Evolutionary conservation across 2,797 vertebrate species (phyloP).

Genomic region (Ciconia nigra): DNA sequence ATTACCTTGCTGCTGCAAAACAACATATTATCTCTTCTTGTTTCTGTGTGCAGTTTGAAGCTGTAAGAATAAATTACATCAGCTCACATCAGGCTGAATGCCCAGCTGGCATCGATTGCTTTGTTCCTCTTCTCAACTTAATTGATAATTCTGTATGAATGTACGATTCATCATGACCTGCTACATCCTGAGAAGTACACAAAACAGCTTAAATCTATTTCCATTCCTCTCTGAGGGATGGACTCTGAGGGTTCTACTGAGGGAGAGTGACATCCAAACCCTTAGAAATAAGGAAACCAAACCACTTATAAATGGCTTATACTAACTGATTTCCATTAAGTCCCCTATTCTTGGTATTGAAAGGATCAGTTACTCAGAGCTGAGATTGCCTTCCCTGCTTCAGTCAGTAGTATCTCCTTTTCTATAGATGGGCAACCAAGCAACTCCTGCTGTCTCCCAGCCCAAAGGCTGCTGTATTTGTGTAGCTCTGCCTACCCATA

Average conservation of each 20-base stretch:
- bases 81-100: not conserved
- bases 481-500: not conserved
- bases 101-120: not conserved
- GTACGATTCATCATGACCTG: not conserved
- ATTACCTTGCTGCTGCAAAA: not conserved
- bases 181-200: not conserved
- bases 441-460: not conserved
- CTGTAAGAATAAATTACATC: not conserved
- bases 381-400: not conserved
- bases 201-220: not conserved
- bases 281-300: not conserved
- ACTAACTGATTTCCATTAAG: not conserved
- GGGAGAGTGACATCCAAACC: not conserved
- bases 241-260: not conserved
- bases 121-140: not conserved
- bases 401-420: not conserved
- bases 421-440: not conserved
- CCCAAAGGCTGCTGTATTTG: not conserved
- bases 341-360: not conserved
- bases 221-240: not conserved
- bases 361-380: not conserved
- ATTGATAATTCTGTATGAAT: not conserved
- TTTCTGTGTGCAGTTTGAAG: not conserved
- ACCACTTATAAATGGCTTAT: not conserved
- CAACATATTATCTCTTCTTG: not conserved